Evolutionary conservation across 2,113 vertebrate genomes (phyloP).

Genomic region (Hippolais icterina): DNA sequence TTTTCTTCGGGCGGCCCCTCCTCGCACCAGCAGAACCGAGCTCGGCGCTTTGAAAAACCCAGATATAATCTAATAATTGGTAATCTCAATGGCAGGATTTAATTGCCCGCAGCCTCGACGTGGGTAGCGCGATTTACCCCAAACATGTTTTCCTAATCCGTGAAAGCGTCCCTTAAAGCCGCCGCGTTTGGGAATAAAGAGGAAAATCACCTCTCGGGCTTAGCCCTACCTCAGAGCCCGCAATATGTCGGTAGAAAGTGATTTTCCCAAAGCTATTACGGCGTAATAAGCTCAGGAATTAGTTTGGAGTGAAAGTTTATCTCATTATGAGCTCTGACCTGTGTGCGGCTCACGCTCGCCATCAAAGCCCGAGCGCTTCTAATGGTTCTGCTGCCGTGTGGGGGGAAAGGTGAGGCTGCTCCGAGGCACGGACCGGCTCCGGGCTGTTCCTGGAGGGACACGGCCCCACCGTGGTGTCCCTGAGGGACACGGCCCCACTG

Average conservation of each 20-base stretch:
- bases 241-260: neutral
- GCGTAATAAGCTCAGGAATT: constrained; percentile 52
- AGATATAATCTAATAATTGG: constrained; percentile 62
- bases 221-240: neutral
- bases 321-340: constrained; percentile 50
- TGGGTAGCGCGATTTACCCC: constrained; percentile 22
- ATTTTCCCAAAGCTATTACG: constrained; percentile 29
- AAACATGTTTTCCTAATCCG: constrained; percentile 63
- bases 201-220: constrained; percentile 50
- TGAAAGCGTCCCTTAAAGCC: constrained; percentile 13
- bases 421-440: neutral
- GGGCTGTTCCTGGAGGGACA: neutral
- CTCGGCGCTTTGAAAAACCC: constrained; percentile 22
- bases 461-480: neutral
- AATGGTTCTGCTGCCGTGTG: neutral
- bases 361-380: constrained; percentile 39
- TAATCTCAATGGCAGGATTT: constrained; percentile 57
- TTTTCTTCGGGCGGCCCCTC: neutral
- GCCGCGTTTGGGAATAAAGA: constrained; percentile 7
- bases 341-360: constrained; percentile 24
- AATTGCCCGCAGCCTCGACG: constrained; percentile 45
- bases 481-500: neutral
- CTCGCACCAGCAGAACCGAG: constrained; percentile 16
- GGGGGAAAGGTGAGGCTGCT: neutral
- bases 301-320: constrained; percentile 54